Evolutionary conservation across 2,113 vertebrate genomes (phyloP), one percentile per base, ranked within the genome.

Genomic region (Gopherus evgoodei): DNA sequence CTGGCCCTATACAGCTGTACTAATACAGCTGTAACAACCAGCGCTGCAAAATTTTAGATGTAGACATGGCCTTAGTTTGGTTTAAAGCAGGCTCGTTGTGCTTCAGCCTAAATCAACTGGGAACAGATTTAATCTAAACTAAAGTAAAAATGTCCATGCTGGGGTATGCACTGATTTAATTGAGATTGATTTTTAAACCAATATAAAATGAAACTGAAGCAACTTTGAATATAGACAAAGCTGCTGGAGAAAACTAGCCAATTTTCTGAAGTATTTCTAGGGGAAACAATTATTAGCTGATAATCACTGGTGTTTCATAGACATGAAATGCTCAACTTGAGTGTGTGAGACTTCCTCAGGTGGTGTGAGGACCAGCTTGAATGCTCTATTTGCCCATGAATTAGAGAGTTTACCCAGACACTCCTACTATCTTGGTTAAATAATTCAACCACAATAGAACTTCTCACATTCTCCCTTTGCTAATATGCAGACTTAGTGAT

Each of bases 251-350:
- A 65, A 85, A 85, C 42, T 4, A 76, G 16, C 42, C 86, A 1
- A 22, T 59, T 92, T 90, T 78, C 17, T 69, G 81, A 81, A 69
- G n/a, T 31, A 53, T 88, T 81, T 88, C 42, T 31, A 44, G 82
- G 65, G 90, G 69, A 24, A 91, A 85, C 24, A 42, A 47, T 25
- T 42, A 2, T 80, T 56, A 76, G 24, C n/a, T 54, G 22, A n/a
- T 31, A 69, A 49, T 49, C 8, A 2, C 29, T 56, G 69, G 3
- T n/a, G 24, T 31, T 90, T 57, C 80, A 47, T 56, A 56, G 82
- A 42, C 35, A 56, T 31, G 76, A 87, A 79, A 65, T 47, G 47
- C 57, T 75, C 44, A 47, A 47, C 75, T 4, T 47, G 42, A 27
- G 24, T 44, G 38, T 16, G 22, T 27, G 21, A 11, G 31, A 47